Conservation (phyloP, 2,888 invertebrate genomes). For the Callimorpha dominula region DNA sequence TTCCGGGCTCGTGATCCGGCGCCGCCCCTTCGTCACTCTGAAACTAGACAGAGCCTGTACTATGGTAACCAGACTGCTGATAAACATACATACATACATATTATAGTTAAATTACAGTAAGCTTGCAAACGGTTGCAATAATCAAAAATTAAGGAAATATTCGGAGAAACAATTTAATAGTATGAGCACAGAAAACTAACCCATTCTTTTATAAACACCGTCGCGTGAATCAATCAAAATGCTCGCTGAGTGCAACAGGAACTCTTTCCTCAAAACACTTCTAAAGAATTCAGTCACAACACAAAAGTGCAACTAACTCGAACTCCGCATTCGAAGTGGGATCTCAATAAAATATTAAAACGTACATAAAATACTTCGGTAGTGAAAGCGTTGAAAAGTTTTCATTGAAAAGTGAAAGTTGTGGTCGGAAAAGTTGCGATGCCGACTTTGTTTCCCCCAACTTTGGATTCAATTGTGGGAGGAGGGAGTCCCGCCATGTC, state of each 20-base stretch:
- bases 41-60: no score
- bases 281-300: neutral
- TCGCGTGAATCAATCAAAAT: neutral
- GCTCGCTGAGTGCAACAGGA: neutral
- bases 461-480: slow-evolving; percentile 79
- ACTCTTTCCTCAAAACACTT: neutral
- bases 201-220: neutral
- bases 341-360: slow-evolving; percentile 45
- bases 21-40: no score
- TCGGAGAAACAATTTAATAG: no score
- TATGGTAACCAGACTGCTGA: no score
- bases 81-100: no score
- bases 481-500: slow-evolving; percentile 47
- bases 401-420: slow-evolving; percentile 78
- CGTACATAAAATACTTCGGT: slow-evolving; percentile 60
- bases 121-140: neutral
- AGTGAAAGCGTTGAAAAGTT: slow-evolving; percentile 81
- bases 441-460: slow-evolving; percentile 80
- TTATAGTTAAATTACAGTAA: no score
- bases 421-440: slow-evolving; percentile 74
- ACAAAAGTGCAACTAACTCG: slow-evolving; percentile 11
- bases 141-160: no score
- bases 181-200: neutral
- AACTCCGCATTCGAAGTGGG: slow-evolving; percentile 11
- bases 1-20: no score